Evolutionary conservation across 2,888 invertebrate genomes (phyloP).

Genomic region (Drosophila colorata): DNA sequence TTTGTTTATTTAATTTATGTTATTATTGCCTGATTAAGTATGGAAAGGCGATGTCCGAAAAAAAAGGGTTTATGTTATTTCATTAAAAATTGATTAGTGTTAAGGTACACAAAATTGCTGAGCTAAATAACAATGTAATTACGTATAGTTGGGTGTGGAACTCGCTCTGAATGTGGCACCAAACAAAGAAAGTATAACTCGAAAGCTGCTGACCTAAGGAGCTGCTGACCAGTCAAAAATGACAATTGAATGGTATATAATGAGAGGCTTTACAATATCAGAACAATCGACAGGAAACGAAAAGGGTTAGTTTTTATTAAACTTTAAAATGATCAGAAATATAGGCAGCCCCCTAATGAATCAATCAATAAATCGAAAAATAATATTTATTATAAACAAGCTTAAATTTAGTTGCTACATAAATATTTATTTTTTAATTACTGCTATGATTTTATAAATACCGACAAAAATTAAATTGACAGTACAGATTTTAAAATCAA

Average conservation of each 20-base stretch:
- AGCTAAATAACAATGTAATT: constrained; percentile 59
- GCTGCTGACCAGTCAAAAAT: constrained; percentile 12
- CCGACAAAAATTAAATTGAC: too few relatives aligned
- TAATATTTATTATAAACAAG: too few relatives aligned
- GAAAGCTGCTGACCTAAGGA: not conserved
- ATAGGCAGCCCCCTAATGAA: too few relatives aligned
- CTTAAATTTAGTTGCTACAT: too few relatives aligned
- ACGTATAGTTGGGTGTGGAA: constrained; percentile 14
- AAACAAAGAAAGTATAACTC: constrained; percentile 1
- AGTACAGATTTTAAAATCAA: too few relatives aligned
- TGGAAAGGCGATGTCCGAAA: constrained; percentile 29
- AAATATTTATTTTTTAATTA: too few relatives aligned
- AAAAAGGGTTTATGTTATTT: constrained; percentile 58
- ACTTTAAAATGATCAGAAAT: too few relatives aligned
- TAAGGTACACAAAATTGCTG: constrained; percentile 39
- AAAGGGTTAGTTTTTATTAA: not conserved
- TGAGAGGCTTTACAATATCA: constrained; percentile 4
- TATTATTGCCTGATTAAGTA: constrained; percentile 79
- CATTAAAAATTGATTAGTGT: constrained; percentile 75
- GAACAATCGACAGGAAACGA: constrained; percentile 3
- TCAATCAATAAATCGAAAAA: too few relatives aligned
- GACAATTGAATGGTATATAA: not conserved
- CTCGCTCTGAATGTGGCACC: too few relatives aligned
- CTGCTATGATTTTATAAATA: too few relatives aligned
- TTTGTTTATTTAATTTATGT: constrained; percentile 80